Evolutionary conservation across 2,797 vertebrate genomes (phyloP).

Genomic region (Mallotus villosus): DNA sequence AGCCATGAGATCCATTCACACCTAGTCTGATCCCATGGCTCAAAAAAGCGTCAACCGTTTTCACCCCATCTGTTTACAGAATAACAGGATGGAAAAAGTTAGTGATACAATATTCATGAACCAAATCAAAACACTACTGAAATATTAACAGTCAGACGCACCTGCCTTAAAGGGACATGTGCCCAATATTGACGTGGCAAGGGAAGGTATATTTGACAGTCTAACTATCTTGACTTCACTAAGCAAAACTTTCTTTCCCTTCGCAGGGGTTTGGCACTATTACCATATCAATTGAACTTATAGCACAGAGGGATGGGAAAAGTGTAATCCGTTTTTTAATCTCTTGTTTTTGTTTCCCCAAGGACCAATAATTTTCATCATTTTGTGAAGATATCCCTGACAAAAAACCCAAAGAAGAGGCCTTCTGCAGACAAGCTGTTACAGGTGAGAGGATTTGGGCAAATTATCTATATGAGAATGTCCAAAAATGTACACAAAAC

Average conservation of each 20-base stretch:
- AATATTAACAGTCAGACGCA: constrained; percentile 2
- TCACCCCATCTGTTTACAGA: not conserved
- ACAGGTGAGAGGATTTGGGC: constrained; percentile 68
- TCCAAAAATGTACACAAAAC: not conserved
- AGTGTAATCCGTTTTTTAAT: not conserved
- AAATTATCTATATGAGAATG: not conserved
- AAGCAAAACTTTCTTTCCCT: not conserved
- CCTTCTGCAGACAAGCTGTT: constrained; percentile 84
- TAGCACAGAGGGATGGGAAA: not conserved
- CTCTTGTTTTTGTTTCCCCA: constrained; percentile 13
- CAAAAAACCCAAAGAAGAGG: constrained; percentile 87
- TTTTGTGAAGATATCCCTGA: constrained; percentile 87
- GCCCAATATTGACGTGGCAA: not conserved
- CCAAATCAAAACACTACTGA: constrained; percentile 8
- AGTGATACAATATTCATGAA: not conserved
- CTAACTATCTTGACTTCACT: not conserved
- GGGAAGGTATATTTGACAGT: not conserved
- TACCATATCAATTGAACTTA: constrained; percentile 4
- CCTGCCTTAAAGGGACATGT: not conserved
- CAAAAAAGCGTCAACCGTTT: not conserved
- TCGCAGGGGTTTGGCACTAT: not conserved
- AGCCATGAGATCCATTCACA: too few species aligned
- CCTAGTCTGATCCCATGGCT: not conserved
- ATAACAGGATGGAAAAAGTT: not conserved
- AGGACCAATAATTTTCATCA: constrained; percentile 89